A percentile compares a stretch with the other conserved stretches of the same genome.
Evolutionary conservation across 2,113 vertebrate genomes (phyloP).

Genomic region (Cyanoliseus patagonus): DNA sequence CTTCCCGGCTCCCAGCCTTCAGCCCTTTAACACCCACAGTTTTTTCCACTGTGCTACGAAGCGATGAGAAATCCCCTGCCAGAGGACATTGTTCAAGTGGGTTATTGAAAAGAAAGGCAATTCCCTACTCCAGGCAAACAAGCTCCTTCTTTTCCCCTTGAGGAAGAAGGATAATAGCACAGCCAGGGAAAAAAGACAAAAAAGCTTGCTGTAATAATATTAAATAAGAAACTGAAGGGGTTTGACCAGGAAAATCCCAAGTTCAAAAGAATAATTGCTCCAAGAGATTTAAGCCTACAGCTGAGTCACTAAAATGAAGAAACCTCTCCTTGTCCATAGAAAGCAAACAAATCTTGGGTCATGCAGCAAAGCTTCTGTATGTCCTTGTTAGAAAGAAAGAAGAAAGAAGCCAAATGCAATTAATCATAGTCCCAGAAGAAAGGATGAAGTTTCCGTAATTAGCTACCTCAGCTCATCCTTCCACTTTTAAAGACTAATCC

Average conservation of each 20-base stretch:
- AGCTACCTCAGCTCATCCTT: slow-evolving; percentile 18
- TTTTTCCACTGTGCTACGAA: slow-evolving; percentile 25
- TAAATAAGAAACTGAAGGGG: slow-evolving; percentile 24
- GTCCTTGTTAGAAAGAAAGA: slow-evolving; percentile 22
- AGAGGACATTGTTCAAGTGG: slow-evolving; percentile 5
- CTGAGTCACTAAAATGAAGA: slow-evolving; percentile 47
- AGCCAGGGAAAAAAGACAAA: not conserved
- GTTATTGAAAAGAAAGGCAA: not conserved
- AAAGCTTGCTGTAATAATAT: slow-evolving; percentile 3
- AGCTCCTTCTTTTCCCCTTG: not conserved
- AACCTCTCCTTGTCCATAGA: not conserved
- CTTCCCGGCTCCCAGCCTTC: slow-evolving; percentile 23
- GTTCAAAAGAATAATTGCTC: slow-evolving; percentile 50
- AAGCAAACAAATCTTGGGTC: slow-evolving; percentile 20
- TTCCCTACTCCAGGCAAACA: not conserved
- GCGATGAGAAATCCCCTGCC: slow-evolving; percentile 24
- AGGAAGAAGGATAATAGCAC: slow-evolving; percentile 23
- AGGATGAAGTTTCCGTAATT: slow-evolving; percentile 26
- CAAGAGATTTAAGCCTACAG: slow-evolving; percentile 16
- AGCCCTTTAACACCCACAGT: slow-evolving; percentile 56
- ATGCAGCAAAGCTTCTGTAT: not conserved
- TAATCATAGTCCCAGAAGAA: slow-evolving; percentile 42
- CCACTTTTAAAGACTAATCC: slow-evolving; percentile 5
- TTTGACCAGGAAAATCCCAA: slow-evolving; percentile 30
- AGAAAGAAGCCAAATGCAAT: slow-evolving; percentile 36